Conservation (phyloP, 1,140 invertebrate species). For the Orchesella cincta region DNA sequence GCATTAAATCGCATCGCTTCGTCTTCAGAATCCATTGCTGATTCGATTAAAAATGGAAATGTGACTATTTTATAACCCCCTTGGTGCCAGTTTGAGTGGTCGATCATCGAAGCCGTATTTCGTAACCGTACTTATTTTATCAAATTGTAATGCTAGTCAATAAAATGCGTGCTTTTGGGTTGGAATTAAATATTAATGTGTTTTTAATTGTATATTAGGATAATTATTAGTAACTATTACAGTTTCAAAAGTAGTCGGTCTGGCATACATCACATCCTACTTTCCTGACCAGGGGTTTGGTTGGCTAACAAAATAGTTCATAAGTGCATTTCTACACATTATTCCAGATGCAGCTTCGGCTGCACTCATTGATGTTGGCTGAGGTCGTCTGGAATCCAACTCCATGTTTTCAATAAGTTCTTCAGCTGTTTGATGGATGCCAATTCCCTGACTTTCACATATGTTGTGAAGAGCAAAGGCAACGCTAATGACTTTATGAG, state of each 20-base stretch:
- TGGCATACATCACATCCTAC: neutral
- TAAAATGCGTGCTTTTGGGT: too few relatives aligned
- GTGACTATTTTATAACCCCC: neutral
- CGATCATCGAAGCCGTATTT: too few relatives aligned
- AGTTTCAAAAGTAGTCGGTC: too few relatives aligned
- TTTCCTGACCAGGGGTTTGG: neutral
- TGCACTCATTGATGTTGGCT: neutral
- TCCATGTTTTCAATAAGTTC: neutral
- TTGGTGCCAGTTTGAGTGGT: too few relatives aligned
- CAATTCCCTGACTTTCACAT: neutral
- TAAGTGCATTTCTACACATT: neutral
- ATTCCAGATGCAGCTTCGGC: neutral
- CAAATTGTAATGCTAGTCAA: too few relatives aligned
- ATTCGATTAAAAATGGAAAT: neutral
- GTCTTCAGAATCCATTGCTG: neutral
- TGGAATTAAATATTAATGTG: neutral
- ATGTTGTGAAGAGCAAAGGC: conserved; percentile 21
- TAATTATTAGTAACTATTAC: too few relatives aligned
- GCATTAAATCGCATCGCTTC: neutral
- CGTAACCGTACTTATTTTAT: too few relatives aligned
- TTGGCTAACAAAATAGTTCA: neutral
- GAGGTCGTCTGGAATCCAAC: neutral
- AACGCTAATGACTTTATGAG: neutral
- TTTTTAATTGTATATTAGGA: neutral
- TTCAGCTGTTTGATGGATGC: neutral